phyloP scores from a whole-genome alignment of 2,797 vertebrate genomes.

The Enteromius viviparus region DNA sequence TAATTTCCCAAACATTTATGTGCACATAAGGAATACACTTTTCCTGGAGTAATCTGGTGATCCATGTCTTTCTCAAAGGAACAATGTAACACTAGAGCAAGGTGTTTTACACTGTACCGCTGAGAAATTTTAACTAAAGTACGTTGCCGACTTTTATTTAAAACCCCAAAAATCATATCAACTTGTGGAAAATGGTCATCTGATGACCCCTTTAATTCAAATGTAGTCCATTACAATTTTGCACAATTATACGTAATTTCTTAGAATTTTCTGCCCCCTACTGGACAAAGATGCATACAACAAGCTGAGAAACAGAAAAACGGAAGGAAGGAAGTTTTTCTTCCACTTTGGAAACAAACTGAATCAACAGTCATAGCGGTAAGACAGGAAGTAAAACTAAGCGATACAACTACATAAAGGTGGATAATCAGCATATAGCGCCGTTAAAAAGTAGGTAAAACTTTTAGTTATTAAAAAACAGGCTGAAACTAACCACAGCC shows the following conservation, averaged over 20 bases:
- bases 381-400: conserved; percentile 16
- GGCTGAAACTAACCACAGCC: not conserved
- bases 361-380: not conserved
- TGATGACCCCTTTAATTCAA: not conserved
- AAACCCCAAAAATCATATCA: not conserved
- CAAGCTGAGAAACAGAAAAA: not conserved
- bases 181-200: not conserved
- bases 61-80: not conserved
- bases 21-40: too few species aligned
- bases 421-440: not conserved
- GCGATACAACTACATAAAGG: not conserved
- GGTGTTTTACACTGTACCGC: not conserved
- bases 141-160: not conserved
- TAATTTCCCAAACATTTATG: not conserved
- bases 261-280: conserved; percentile 10
- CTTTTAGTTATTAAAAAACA: not conserved
- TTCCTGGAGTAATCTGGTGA: too few species aligned
- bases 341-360: not conserved
- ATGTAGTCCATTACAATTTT: not conserved
- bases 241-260: not conserved
- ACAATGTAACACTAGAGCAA: not conserved
- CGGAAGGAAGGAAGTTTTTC: not conserved
- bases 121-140: not conserved
- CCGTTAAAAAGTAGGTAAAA: not conserved
- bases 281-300: not conserved